A percentile compares a stretch with the other conserved stretches of the same genome.
phyloP scores from a whole-genome alignment of 2,113 vertebrate species.

The human (Homo sapiens) region DNA sequence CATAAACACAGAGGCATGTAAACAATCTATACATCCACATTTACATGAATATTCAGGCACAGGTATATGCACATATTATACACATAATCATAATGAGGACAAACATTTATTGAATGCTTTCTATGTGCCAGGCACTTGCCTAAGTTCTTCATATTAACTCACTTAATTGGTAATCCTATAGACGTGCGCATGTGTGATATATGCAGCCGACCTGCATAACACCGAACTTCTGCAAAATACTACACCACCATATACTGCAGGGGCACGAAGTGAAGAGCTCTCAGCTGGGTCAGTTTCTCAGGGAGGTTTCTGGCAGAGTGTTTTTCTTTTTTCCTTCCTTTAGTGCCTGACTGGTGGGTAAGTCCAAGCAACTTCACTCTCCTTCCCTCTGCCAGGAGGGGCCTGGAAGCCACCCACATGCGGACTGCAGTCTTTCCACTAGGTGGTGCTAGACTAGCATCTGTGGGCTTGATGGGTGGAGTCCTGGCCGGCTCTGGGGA shows the following conservation, averaged over 20 bases:
- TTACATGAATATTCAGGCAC: neutral
- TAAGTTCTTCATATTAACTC: neutral
- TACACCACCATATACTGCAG: no score
- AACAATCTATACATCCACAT: neutral
- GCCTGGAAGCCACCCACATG: neutral
- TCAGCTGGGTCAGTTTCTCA: neutral
- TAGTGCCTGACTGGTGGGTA: neutral
- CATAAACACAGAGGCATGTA: neutral
- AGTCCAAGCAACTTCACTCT: neutral
- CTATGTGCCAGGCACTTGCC: neutral
- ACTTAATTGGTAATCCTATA: neutral
- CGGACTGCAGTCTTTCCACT: slow-evolving; percentile 43
- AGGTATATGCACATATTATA: no score
- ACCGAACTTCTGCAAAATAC: neutral
- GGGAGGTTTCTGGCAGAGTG: neutral
- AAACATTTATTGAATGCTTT: neutral
- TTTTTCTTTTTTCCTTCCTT: neutral
- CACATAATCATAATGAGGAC: neutral
- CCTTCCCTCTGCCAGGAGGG: neutral
- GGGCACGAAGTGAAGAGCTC: neutral
- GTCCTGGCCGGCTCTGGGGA: neutral
- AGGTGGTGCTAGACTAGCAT: slow-evolving; percentile 72
- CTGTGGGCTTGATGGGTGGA: slow-evolving; percentile 22
- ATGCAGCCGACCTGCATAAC: neutral
- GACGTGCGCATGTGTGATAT: neutral